Evolutionary conservation across 2,797 vertebrate genomes (phyloP), one percentile per base, ranked within the genome.

Genomic region (Smutsia gigantea): DNA sequence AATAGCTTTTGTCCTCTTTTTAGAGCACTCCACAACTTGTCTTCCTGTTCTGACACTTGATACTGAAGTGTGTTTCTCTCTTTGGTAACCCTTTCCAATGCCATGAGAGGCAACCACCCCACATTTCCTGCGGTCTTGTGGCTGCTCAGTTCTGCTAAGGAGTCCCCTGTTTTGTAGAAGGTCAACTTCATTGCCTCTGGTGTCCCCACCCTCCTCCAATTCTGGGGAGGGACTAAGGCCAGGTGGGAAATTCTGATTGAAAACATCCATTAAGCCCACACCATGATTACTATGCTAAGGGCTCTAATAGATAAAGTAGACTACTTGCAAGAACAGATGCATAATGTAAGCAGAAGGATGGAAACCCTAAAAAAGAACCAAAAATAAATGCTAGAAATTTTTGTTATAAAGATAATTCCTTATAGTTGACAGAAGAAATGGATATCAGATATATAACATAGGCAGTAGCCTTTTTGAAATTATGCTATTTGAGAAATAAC

Each of bases 361-460:
- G 46, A 53, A 81, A 31, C 72, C 29, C 29, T 34, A 72, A 71
- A 13, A 57, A 79, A 51, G 13, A 78, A 51, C 19, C 25, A 87
- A 59, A 86, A 78, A 29, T 49, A 71, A 61, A 61, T 63, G 64
- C 31, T 63, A 53, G 23, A 72, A 42, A 3, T n/a, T 91, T 87
- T n/a, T 87, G 9, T 68, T 34, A 11, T 75, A 49, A 94, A 83
- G 27, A 7, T 64, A 66, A 51, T 90, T 87, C 14, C 75, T 93
- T 25, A 72, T 49, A 71, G 53, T 66, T 82, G 61, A 81, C 64
- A 88, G 34, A 94, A 85, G 68, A 59, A 74, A 78, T 78, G 34
- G 15, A 72, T 82, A 93, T 69, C n/a, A 85, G 93, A 79, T 63
- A 87, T 93, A 46, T 66, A 82, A 77, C 7, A 64, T 10, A 71